Conservation (phyloP, 2,113 vertebrate species). For the Nycticryphes semicollaris region DNA sequence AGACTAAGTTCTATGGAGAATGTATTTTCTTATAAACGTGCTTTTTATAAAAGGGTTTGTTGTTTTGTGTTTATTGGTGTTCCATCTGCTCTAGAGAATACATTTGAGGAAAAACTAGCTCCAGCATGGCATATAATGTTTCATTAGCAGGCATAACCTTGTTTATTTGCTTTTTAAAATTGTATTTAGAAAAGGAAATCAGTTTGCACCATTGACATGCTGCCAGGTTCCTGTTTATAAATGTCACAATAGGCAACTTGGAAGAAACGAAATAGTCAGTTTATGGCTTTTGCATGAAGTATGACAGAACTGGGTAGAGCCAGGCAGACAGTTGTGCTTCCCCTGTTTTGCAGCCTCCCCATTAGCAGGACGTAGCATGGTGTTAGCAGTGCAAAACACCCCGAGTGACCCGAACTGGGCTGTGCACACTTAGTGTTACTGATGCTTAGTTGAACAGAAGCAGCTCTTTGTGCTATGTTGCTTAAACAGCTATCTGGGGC, state of each 20-base stretch:
- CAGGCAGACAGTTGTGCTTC: background rate
- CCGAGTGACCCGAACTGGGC: slow-evolving; percentile 1
- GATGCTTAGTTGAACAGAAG: slow-evolving; percentile 31
- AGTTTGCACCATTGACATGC: slow-evolving; percentile 79
- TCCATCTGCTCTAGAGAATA: slow-evolving; percentile 74
- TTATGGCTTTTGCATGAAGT: slow-evolving; percentile 71
- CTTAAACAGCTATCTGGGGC: slow-evolving; percentile 32
- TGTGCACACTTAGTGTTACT: background rate
- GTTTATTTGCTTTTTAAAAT: slow-evolving; percentile 84
- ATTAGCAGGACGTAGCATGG: background rate
- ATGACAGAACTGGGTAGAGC: slow-evolving; percentile 62
- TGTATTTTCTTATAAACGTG: slow-evolving; percentile 69
- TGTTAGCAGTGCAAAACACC: background rate
- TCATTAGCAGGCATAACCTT: slow-evolving; percentile 82
- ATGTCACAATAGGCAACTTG: slow-evolving; percentile 75
- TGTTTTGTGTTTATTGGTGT: slow-evolving; percentile 66
- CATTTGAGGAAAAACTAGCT: slow-evolving; percentile 71
- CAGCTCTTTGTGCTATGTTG: slow-evolving; percentile 41
- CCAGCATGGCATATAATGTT: slow-evolving; percentile 77
- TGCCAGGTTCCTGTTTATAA: slow-evolving; percentile 84
- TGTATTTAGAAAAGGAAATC: slow-evolving; percentile 84
- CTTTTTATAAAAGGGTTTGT: slow-evolving; percentile 66
- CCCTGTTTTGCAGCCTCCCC: slow-evolving; percentile 8
- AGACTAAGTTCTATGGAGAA: slow-evolving; percentile 46
- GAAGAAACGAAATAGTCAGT: slow-evolving; percentile 58